Evolutionary conservation across 2,888 invertebrate species (phyloP).

Genomic region (Mantis religiosa): DNA sequence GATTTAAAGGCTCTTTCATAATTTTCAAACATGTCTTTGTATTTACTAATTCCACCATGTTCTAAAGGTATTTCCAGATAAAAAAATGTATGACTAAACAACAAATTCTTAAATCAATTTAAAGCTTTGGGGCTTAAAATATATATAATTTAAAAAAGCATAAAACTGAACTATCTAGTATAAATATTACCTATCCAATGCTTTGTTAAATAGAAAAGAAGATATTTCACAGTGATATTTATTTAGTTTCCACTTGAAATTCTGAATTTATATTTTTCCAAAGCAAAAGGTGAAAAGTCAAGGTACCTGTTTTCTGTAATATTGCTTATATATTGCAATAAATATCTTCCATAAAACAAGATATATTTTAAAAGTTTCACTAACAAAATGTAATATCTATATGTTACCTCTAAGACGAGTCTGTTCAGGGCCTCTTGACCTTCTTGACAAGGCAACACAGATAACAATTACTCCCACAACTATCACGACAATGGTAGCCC

Average conservation of each 20-base stretch:
- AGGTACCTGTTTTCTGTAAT: not conserved
- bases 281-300: not conserved
- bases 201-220: no score
- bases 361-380: not conserved
- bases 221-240: not conserved
- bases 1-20: no score
- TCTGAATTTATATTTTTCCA: not conserved
- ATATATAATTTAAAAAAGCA: not conserved
- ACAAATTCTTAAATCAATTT: not conserved
- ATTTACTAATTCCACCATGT: no score
- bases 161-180: not conserved
- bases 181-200: not conserved
- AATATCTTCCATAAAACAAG: not conserved
- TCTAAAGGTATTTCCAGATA: not conserved
- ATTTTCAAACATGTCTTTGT: no score
- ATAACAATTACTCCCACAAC: constrained; percentile 87
- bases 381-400: not conserved
- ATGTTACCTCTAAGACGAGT: constrained; percentile 72
- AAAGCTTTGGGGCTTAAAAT: not conserved
- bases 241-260: not conserved
- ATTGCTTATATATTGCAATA: not conserved
- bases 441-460: constrained; percentile 80
- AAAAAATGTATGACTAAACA: not conserved
- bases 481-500: constrained; percentile 85
- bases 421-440: constrained; percentile 62